Evolutionary conservation across 2,888 invertebrate genomes (phyloP), one percentile per base, ranked within the genome.

Genomic region (Miltochrista miniata): DNA sequence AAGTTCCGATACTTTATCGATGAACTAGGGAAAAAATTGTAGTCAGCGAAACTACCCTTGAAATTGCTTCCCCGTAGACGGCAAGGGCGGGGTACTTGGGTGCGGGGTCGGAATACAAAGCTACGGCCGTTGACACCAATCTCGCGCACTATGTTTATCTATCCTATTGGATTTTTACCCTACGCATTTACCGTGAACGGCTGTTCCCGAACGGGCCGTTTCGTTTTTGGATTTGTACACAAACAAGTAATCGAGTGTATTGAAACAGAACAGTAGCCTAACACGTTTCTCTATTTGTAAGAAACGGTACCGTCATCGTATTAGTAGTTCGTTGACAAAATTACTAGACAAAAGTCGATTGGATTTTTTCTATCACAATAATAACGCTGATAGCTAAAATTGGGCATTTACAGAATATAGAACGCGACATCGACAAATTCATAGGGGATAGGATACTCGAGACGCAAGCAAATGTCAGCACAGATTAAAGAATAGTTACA

Each of bases 61-160:
- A 80, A 84, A 85, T 83, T 82, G 86, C 83, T 82, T 79, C 81
- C 81, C 80, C 71, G 75, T 75, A 69, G 74, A 64, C 77, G 77
- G 71, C 62, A 54, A 70, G 69, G 65, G 70, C 53, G 54, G 61
- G 59, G 68, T 51, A 62, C 48, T 56, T 58, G 71, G 53, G 68
- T 53, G 66, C 67, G 58, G 71, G 71, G 76, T 60, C 53, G 65
- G 68, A 70, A 74, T 61, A 79, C 78, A 81, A 78, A 74, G 76
- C 80, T 72, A 79, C 83, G 90, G 90, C 86, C 90, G 84, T 90
- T 90, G 90, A 90, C 90, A 87, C 89, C 83, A 83, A 83, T 87
- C 86, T 83, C 81, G 77, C 76, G 75, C 74, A 69, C 79, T 76
- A 73, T 89, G 89, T 90, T 88, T 90, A 83, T 83, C 79, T 85